These are phyloP conservation scores for Crotalus tigris DNA, from an alignment of 2,113 vertebrate species.

Conservation along the genomic window DNA sequence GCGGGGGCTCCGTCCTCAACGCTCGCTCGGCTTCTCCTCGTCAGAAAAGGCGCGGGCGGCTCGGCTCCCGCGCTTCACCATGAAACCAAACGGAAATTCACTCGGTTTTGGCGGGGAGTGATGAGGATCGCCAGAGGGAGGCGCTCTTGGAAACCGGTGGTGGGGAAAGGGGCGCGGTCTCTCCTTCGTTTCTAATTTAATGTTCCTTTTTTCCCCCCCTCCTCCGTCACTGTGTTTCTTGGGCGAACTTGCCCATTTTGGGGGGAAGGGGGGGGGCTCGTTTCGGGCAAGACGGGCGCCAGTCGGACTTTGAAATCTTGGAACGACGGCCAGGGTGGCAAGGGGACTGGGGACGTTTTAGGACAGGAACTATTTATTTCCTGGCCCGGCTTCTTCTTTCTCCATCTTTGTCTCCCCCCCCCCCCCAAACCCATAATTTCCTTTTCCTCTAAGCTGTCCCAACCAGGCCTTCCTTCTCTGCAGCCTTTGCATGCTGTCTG, in stretches of 20 bases:
- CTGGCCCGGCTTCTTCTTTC: neutral
- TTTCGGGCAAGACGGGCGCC: neutral
- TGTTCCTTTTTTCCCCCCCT: rapidly evolving
- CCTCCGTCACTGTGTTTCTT: neutral
- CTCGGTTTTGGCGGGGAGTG: neutral
- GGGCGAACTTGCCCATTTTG: no score
- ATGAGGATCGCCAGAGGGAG: slow-evolving; percentile 25
- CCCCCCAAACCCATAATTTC: neutral
- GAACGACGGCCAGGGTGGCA: neutral
- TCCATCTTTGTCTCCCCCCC: neutral
- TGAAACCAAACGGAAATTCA: neutral
- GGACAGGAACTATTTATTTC: neutral
- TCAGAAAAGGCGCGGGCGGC: slow-evolving; percentile 1
- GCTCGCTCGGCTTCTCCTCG: slow-evolving; percentile 29
- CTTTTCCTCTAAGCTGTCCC: neutral
- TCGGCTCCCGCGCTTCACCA: slow-evolving; percentile 14
- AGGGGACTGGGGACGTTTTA: neutral
- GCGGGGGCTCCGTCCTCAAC: slow-evolving; percentile 44
- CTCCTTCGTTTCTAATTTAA: neutral
- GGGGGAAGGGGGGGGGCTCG: no score
- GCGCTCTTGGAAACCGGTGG: slow-evolving; percentile 24
- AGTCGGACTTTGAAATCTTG: neutral
- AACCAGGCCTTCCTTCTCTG: neutral
- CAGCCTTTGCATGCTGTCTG: rapidly evolving
- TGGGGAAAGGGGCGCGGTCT: slow-evolving; percentile 9